Evolutionary conservation across 2,888 invertebrate species (phyloP).

Genomic region (Brenthis daphne): DNA sequence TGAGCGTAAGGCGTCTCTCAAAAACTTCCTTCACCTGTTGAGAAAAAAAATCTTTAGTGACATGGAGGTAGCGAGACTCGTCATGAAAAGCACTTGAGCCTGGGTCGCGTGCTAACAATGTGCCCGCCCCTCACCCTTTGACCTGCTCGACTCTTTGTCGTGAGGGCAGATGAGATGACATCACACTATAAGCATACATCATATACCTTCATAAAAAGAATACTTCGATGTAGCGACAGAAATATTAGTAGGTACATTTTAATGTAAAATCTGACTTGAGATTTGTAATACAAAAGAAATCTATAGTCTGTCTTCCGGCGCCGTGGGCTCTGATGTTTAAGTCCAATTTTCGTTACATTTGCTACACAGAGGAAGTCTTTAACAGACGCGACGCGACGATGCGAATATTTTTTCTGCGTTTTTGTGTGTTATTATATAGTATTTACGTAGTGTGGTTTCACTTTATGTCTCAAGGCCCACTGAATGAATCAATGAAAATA

Average conservation of each 20-base stretch:
- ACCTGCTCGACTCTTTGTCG: conserved; percentile 75
- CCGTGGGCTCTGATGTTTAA: no score
- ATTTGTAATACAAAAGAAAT: not conserved
- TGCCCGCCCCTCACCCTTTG: conserved; percentile 71
- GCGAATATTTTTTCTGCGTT: no score
- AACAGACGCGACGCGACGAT: no score
- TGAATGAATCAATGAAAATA: no score
- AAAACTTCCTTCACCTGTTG: conserved; percentile 45
- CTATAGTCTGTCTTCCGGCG: no score
- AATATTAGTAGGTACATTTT: not conserved
- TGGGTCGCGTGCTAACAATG: conserved; percentile 78
- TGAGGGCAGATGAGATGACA: conserved; percentile 68
- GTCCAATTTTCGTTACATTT: no score
- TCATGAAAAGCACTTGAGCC: conserved; percentile 75
- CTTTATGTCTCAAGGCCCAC: no score
- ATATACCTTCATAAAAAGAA: conserved; percentile 30
- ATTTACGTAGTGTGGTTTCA: no score
- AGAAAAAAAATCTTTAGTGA: conserved; percentile 40
- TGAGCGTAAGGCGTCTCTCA: conserved; percentile 34
- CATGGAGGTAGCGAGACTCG: conserved; percentile 44
- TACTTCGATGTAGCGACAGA: conserved; percentile 20
- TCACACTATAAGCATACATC: conserved; percentile 52
- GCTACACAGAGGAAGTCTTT: no score
- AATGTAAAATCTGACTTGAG: not conserved
- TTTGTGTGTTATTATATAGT: no score